These are phyloP conservation scores for Mesochorus sp. DNA, from an alignment of 2,888 invertebrate species.

Conservation along the genomic window DNA sequence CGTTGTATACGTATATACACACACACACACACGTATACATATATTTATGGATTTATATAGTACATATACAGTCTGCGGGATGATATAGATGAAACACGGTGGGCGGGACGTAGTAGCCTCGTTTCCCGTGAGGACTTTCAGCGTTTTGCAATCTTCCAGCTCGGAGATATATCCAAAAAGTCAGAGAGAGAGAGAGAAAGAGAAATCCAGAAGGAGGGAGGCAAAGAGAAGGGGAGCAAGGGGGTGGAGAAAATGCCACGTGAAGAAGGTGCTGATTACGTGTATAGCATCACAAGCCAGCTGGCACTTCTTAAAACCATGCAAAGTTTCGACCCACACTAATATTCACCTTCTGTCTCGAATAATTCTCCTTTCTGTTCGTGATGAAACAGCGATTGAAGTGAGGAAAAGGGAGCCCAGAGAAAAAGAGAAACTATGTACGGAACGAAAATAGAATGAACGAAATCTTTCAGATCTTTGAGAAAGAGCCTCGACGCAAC, in stretches of 20 bases:
- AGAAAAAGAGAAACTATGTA: background rate
- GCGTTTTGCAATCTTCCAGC: constrained; percentile 46
- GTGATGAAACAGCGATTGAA: background rate
- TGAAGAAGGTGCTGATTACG: constrained; percentile 58
- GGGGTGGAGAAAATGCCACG: constrained; percentile 15
- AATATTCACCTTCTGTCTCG: constrained; percentile 29
- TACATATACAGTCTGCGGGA: background rate
- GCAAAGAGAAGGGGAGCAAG: background rate
- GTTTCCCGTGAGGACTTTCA: constrained; percentile 50
- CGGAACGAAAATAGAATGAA: constrained; percentile 23
- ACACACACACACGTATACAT: background rate
- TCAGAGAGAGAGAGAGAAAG: background rate
- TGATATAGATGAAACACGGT: constrained; percentile 24
- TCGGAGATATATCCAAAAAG: constrained; percentile 15
- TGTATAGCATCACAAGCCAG: constrained; percentile 31
- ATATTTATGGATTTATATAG: background rate
- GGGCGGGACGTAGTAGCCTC: constrained; percentile 32
- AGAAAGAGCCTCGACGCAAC: background rate
- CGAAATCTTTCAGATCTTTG: constrained; percentile 5
- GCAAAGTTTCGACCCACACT: constrained; percentile 30
- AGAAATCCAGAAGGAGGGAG: background rate
- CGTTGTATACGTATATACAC: constrained; percentile 18
- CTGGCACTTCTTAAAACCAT: constrained; percentile 45
- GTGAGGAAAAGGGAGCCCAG: background rate
- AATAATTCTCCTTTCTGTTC: constrained; percentile 36